Evolutionary conservation across 2,113 vertebrate species (phyloP), one percentile per base, ranked within the genome.

Genomic region (Apteryx mantelli): DNA sequence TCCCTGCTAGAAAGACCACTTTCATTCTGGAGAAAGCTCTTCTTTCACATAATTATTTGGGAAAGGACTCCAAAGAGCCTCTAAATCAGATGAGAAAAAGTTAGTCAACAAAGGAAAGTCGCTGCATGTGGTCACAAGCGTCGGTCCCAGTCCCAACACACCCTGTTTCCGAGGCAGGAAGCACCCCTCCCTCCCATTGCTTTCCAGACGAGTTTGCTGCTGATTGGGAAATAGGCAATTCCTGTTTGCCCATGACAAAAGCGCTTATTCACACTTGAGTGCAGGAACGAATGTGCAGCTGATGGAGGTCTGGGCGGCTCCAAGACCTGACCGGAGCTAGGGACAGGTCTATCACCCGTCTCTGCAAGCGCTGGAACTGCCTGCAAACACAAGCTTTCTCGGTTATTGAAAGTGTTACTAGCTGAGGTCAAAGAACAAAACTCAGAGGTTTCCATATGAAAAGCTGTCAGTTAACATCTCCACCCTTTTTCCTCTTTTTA

Each of bases 341-440:
- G 0, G 2, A 21, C 2, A 18, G 60, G 17, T 34, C 26, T 13
- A 2, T 11, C 1, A 1, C 3, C 1, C 1, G 1, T 13, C 15
- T 58, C 66, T 46, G 18, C 32, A 46, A 44, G 18, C 21, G 30
- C 13, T 69, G 66, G 66, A 42, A 69, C 28, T 30, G 38, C 48
- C 55, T 17, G 75, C 48, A 7, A 7, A 36, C 16, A 40, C 7
- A 2, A 55, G 21, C 28, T 11, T 36, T 21, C 46, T 8, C 10
- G 1, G 1, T 18, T 1, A 11, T 32, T 24, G 5, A 3, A 21
- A 66, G 13, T 1, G 1, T 44, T 3, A 8, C 28, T 3, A 2
- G n/a, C 26, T 12, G 38, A 77, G 86, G 38, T 9, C 66, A 84
- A 56, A 21, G 38, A 46, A 12, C 19, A 19, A 16, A 66, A 36